A percentile compares a stretch with the other conserved stretches of the same genome.
These are phyloP conservation scores for Tenualosa thibaudeaui DNA, from an alignment of 2,797 vertebrate genomes.

Conservation along the genomic window DNA sequence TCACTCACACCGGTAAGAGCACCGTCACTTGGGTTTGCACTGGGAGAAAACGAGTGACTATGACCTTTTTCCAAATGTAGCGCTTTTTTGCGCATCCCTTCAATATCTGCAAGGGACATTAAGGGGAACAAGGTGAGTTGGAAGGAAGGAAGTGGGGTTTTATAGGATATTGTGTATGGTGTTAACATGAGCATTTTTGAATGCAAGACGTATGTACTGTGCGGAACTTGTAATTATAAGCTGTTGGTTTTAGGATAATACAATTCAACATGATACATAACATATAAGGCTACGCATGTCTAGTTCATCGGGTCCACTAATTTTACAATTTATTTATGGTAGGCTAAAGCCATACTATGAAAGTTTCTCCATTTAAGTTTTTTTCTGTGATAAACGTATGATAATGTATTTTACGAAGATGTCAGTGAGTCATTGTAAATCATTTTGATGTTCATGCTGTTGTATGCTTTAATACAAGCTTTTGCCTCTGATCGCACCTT, in stretches of 20 bases:
- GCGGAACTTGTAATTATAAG: background rate
- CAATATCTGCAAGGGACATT: background rate
- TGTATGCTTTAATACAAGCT: background rate
- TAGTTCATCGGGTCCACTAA: background rate
- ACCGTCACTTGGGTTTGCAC: background rate
- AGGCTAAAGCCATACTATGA: background rate
- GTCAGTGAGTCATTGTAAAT: background rate
- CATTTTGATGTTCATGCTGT: background rate
- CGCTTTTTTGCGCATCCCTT: background rate
- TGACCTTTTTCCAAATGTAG: background rate
- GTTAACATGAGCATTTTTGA: background rate
- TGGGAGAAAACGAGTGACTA: background rate
- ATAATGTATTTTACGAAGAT: background rate
- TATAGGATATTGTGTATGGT: background rate
- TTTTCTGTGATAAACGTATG: background rate
- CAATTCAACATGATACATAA: background rate
- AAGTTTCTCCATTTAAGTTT: background rate
- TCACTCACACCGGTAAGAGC: background rate
- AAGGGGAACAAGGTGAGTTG: conserved; percentile 5
- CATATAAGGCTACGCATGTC: background rate
- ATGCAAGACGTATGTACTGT: background rate
- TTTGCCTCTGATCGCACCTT: background rate
- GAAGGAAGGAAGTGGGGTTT: background rate
- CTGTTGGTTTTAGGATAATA: background rate
- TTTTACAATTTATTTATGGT: background rate